Evolutionary conservation across 1,140 invertebrate species (phyloP), one percentile per base, ranked within the genome.

Genomic region (Drosophila sucinea): DNA sequence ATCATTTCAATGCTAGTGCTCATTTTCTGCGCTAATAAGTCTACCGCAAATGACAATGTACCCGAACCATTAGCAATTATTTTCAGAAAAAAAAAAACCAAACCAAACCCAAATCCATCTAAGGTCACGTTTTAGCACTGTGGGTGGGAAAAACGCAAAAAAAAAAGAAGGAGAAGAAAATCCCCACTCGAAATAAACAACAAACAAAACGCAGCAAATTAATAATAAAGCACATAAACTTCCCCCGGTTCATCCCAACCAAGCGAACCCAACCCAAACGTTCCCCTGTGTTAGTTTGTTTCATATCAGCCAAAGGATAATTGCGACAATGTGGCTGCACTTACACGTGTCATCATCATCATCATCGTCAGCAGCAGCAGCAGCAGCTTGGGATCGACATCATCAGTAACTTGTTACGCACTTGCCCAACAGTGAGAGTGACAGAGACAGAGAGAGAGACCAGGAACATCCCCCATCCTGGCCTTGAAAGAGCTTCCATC

Each of bases 291-390:
- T 51, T 51, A 51, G 44, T 51, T 51, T 51, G 44, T 51, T 29
- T 54, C 47, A 33, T 61, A 33, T 41, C 41, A 32, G 38, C 61
- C 30, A 58, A 51, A 81, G 87, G 81, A 85, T 90, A 90, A 90
- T 90, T 90, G 87, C 87, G 74, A 90, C 87, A 90, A 83, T 84
- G 87, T 87, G 82, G 83, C 69, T 81, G 87, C 77, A 81, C 83
- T 90, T 90, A 90, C 87, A 90, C 87, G 87, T 90, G 87, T 90
- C 87, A 81, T 81, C 83, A 40, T 55, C 72, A 70, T 40, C 77
- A 69, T 54, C 65, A 71, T 77, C 66, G 70, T 57, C 60, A 38
- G n/a, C 60, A 57, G 60, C 60, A 51, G 44, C 55, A 41, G 11
- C 63, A 73, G 58, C 54, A 72, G 35, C 33, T 35, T 35, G 8